Base-by-base conservation (phyloP, 2,113 vertebrate species). In the Glaucomys volans region DNA sequence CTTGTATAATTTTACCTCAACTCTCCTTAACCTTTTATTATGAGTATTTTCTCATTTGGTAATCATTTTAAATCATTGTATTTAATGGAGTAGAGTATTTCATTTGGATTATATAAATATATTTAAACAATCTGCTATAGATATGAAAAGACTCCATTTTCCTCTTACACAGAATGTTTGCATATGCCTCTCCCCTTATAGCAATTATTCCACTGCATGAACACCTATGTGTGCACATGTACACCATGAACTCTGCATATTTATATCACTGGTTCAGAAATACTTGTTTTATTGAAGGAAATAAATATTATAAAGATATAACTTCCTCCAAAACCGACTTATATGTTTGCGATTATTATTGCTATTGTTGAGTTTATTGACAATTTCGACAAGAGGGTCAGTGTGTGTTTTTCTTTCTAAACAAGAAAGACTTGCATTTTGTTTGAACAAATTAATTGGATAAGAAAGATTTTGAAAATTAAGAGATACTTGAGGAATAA, bases 21-120 rank as follows among this genome's bases (percentile, higher is more conserved):
- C 6, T 94, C 1, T 83, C 71, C 54, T 81, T 92, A 83, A 62
- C 14, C 28, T 52, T 50, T 94, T 89, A 81, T 32, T 95, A 93
- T 81, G 30, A 87, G 9, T 35, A 81, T 44, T 81, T 96, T 90
- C 57, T 95, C 80, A 75, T 80, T 94, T 89, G 28, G 14, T 32
- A 50, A 64, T 92, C 14, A 64, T 85, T 89, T 67, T 22, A 93
- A 75, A 83, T 95, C 17, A 92, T 57, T 18, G 24, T 66, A 82
- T 69, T n/a, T 72, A 72, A 28, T 62, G 35, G 13, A 76, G 17
- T 20, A 72, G 93, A 91, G 24, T 74, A 92, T 64, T 71, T 7
- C 9, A 20, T 67, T 72, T 74, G 32, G 32, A 52, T 76, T 82
- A 77, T 72, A 52, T 67, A 71, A 86, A 84, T 83, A 86, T 80